These are phyloP conservation scores for Platygyra sinensis DNA, from an alignment of 64 coral and sea anemone species.

Conservation along the genomic window DNA sequence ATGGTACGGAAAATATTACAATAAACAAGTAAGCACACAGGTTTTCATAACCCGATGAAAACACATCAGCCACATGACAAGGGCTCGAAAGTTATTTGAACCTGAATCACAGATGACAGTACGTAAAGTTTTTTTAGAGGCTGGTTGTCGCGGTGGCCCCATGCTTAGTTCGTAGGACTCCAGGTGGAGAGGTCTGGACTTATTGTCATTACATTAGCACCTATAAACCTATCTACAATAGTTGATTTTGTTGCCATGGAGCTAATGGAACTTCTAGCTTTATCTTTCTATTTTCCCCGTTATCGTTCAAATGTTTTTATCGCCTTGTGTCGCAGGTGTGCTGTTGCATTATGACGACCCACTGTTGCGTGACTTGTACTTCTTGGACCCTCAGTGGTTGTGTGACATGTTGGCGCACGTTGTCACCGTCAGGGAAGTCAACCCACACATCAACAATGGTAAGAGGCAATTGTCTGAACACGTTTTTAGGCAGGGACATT, in stretches of 20 bases:
- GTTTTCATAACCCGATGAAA: too few species aligned
- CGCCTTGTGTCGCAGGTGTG: slow-evolving; percentile 44
- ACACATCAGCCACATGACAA: too few species aligned
- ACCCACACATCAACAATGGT: slow-evolving; percentile 99
- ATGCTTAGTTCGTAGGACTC: too few species aligned
- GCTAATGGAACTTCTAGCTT: neutral
- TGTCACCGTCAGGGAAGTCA: slow-evolving; percentile 92
- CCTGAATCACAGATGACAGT: too few species aligned
- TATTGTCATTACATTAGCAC: too few species aligned
- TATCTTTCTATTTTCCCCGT: neutral
- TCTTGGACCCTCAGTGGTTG: slow-evolving; percentile 96
- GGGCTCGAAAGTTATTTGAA: too few species aligned
- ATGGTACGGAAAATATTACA: slow-evolving; percentile 53
- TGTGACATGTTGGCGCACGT: slow-evolving; percentile 99
- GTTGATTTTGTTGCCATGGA: too few species aligned
- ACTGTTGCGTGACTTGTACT: slow-evolving; percentile 91
- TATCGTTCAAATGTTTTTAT: neutral
- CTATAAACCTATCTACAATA: too few species aligned
- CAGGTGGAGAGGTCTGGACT: too few species aligned
- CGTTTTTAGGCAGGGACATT: neutral
- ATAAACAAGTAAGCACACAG: neutral
- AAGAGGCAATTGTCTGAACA: neutral
- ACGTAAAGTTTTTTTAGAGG: too few species aligned
- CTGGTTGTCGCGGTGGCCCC: too few species aligned
- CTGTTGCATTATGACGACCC: slow-evolving; percentile 95